Evolutionary conservation across 2,797 vertebrate species (phyloP), one percentile per base, ranked within the genome.

Genomic region (Gymnoscopelus microlampas): DNA sequence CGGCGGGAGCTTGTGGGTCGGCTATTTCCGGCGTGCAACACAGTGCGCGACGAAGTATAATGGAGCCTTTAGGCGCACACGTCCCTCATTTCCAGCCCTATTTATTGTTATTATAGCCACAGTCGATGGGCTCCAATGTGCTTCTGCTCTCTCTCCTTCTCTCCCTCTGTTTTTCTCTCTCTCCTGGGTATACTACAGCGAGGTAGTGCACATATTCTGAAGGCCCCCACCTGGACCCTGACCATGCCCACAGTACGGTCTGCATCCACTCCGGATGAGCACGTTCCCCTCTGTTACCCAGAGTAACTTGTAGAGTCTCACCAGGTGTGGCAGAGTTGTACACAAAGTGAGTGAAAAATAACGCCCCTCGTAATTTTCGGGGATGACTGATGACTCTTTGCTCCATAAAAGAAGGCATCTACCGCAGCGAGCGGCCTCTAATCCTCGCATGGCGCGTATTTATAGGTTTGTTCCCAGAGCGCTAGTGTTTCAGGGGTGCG

Each of bases 31-130:
- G 39, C 6, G 26, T 4, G 26, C 26, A 4, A 4, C 3, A 29
- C 26, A 4, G 2, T 2, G 39, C 8, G 39, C 8, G 39, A 9
- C 39, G 6, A 8, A 44, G 39, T 44, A 44, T 44, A 44, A 44
- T 9, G 39, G 6, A 44, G 39, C 39, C 39, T 35, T 35, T 35
- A 35, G 48, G 68, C 62, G 59, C 73, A 77, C 70, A 70, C 13
- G 7, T 77, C 65, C 62, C 39, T 44, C 69, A 69, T 77, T 84
- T 79, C 77, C 74, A 84, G 53, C 66, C 68, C 57, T 74, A n/a
- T 71, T 70, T 69, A 50, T 78, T 83, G 73, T 85, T 84, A 70
- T 84, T 77, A 55, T 71, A 80, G 71, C 58, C 73, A 24, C 12
- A 58, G 48, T 44, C 39, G 39, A 44, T 9, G 39, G 39, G 39